Evolutionary conservation across 2,113 vertebrate genomes (phyloP).

Genomic region (Spheniscus mendiculus): DNA sequence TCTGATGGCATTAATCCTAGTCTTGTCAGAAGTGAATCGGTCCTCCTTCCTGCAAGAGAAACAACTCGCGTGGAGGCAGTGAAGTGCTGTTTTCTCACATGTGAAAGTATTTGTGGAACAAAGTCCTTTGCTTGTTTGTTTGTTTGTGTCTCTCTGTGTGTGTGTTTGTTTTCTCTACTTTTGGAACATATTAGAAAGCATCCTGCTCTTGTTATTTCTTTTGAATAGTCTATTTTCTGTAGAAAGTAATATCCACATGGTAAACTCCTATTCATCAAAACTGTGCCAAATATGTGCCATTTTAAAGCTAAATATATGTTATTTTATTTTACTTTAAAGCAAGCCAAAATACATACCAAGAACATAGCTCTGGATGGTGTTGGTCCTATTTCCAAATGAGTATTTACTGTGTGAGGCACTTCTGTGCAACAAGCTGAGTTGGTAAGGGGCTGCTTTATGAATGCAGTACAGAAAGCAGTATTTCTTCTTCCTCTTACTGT

Average conservation of each 20-base stretch:
- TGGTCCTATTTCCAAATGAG: background rate
- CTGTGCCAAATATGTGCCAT: slow-evolving; percentile 55
- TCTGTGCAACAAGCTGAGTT: background rate
- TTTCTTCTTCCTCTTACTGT: background rate
- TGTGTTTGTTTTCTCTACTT: slow-evolving; percentile 49
- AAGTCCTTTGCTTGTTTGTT: slow-evolving; percentile 37
- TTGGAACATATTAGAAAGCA: slow-evolving; percentile 63
- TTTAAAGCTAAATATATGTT: slow-evolving; percentile 57
- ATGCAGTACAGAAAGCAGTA: background rate
- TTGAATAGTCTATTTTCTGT: slow-evolving; percentile 61
- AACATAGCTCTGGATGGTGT: slow-evolving; percentile 9
- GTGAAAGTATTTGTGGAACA: background rate
- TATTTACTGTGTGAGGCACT: background rate
- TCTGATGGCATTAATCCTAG: background rate
- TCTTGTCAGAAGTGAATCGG: background rate
- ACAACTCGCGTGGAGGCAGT: background rate
- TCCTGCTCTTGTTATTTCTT: slow-evolving; percentile 59
- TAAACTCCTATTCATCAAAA: slow-evolving; percentile 44
- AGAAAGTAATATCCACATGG: slow-evolving; percentile 60
- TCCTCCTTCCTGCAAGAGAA: background rate
- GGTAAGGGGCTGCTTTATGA: background rate
- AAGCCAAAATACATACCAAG: slow-evolving; percentile 45
- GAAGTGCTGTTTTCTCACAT: background rate
- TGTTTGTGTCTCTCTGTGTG: background rate
- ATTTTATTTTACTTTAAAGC: slow-evolving; percentile 45